These are phyloP conservation scores for Myiothlypis chrysogaster DNA, from an alignment of 2,797 vertebrate species.

Conservation along the genomic window DNA sequence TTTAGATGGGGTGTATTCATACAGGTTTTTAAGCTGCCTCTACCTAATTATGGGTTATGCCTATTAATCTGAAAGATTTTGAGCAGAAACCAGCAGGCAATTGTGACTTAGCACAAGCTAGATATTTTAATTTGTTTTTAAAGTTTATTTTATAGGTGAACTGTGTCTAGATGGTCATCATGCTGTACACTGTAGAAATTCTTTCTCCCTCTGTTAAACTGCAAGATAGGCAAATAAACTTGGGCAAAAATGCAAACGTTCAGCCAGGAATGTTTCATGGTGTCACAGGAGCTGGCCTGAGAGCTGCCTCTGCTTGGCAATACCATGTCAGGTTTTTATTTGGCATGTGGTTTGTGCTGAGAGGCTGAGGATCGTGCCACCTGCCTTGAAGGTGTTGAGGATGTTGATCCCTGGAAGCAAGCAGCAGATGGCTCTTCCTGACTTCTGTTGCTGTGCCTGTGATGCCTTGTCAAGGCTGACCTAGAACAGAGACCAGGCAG, in stretches of 20 bases:
- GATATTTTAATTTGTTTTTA: not conserved
- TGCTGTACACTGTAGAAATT: not conserved
- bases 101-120: not conserved
- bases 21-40: not conserved
- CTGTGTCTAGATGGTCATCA: not conserved
- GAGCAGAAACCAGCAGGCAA: not conserved
- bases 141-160: not conserved
- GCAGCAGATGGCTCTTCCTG: fast-evolving
- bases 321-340: not conserved
- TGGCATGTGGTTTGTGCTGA: fast-evolving
- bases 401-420: not conserved
- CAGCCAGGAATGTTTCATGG: not conserved
- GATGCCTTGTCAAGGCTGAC: not conserved
- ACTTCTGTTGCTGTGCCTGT: not conserved
- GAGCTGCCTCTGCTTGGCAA: not conserved
- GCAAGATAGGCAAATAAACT: not conserved
- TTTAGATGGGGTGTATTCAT: not conserved
- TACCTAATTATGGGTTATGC: not conserved
- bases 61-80: not conserved
- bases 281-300: not conserved
- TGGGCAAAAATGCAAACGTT: not conserved
- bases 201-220: not conserved
- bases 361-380: not conserved
- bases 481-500: not conserved
- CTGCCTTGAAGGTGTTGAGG: not conserved